A percentile compares a stretch with the other conserved stretches of the same genome.
Evolutionary conservation across 2,888 invertebrate species (phyloP).

Genomic region (Eupithecia subfuscata): DNA sequence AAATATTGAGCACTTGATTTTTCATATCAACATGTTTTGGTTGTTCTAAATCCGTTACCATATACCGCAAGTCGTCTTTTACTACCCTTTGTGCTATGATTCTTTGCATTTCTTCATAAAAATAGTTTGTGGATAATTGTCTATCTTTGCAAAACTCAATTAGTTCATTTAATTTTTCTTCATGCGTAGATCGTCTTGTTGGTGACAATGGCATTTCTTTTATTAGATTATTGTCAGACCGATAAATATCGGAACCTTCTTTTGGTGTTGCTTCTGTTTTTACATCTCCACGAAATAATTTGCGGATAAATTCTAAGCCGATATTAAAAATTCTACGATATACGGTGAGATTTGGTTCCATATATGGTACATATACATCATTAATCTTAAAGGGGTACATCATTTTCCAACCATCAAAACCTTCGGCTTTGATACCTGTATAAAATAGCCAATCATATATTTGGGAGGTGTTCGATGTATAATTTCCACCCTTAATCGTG

Average conservation of each 20-base stretch:
- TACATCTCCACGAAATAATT: neutral
- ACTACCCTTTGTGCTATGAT: conserved; percentile 46
- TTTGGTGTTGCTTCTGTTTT: neutral
- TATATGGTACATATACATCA: neutral
- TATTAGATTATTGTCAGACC: neutral
- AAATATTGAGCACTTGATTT: conserved; percentile 46
- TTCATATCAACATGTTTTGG: conserved; percentile 38
- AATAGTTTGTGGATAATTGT: conserved; percentile 50
- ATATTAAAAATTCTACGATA: conserved; percentile 9
- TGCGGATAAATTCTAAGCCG: conserved; percentile 2
- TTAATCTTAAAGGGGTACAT: neutral
- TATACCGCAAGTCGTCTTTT: conserved; percentile 51
- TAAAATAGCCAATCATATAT: neutral
- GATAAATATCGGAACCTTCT: neutral
- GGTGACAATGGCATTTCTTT: neutral
- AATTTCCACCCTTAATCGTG: neutral
- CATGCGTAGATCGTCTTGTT: conserved; percentile 33
- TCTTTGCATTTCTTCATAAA: conserved; percentile 56
- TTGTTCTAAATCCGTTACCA: conserved; percentile 53
- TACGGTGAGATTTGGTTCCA: neutral
- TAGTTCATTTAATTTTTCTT: conserved; percentile 47
- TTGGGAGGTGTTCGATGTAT: neutral
- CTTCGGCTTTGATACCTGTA: neutral
- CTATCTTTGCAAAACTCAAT: conserved; percentile 46
- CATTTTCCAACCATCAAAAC: neutral